phyloP scores from a whole-genome alignment of 2,797 vertebrate genomes.

The Anniella stebbinsi region DNA sequence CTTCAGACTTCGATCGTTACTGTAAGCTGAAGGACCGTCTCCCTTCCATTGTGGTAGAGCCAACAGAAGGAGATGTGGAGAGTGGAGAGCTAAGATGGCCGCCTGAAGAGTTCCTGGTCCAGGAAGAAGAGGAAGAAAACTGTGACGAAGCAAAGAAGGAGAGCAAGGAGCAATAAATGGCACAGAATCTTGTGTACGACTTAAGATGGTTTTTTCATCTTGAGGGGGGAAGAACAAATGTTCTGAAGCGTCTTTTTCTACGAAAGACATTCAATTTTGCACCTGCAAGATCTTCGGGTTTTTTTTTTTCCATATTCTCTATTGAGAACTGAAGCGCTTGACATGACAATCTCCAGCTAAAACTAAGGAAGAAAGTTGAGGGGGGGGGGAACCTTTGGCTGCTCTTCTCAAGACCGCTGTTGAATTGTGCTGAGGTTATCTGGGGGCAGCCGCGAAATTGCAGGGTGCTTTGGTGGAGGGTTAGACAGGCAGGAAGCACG shows the following conservation, averaged over 20 bases:
- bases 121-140: constrained; percentile 83
- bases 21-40: constrained; percentile 97
- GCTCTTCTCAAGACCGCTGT: constrained; percentile 76
- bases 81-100: constrained; percentile 98
- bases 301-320: constrained; percentile 78
- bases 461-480: constrained; percentile 65
- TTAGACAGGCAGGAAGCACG: constrained; percentile 50
- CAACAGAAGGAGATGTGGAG: constrained; percentile 95
- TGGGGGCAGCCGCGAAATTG: constrained; percentile 71
- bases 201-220: constrained; percentile 70
- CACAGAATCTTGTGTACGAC: constrained; percentile 31
- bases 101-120: constrained; percentile 93
- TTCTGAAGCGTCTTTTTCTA: constrained; percentile 77
- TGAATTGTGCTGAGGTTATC: constrained; percentile 65
- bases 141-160: constrained; percentile 77
- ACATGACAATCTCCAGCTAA: constrained; percentile 72
- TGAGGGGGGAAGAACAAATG: constrained; percentile 69
- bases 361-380: constrained; percentile 79
- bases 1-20: constrained; percentile 94
- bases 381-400: constrained; percentile 63
- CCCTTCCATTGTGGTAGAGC: constrained; percentile 97
- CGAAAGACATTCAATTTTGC: constrained; percentile 81
- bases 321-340: constrained; percentile 77
- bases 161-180: constrained; percentile 82
- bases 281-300: constrained; percentile 81